Base-by-base conservation (phyloP, 1,140 invertebrate species). In the Eulimnadia texana region DNA sequence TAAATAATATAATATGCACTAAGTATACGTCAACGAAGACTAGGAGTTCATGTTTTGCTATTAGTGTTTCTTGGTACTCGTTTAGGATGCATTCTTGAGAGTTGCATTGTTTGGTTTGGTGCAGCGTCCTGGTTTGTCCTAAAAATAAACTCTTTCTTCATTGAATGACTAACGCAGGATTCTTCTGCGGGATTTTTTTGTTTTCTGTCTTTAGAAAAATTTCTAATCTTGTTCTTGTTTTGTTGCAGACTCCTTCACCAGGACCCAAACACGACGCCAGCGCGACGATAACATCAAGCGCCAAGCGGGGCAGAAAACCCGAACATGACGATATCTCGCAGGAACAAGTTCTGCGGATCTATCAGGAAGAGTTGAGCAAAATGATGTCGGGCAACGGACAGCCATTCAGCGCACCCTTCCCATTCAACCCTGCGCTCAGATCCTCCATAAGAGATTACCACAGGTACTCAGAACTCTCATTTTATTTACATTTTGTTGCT, bases 321-420 rank as follows among this genome's bases (percentile, higher is more conserved):
- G 86, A 90, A 73, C 91, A 93, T 71, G 91, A 94, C 71, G 90
- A 95, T 76, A 90, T 95, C 74, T 86, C 93, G 51, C 93, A 95
- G 74, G 95, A 98, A 70, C 95, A 98, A 75, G 91, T 99, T 66
- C 85, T 92, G 16, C 81, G 91, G 69, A 93, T 98, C 68, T 98
- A 98, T 71, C 91, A 98, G 67, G 93, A 97, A 71, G 92, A 97
- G 70, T 75, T 97, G 49, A 85, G 88, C 50, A 95, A 96, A 71
- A 80, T 98, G 19, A 91, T 93, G 82, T 86, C 86, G 28, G 22
- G 84, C 85, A 67, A 62, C 77, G 83, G 24, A 81, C 80, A 50
- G 82, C 79, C 75, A 42, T 61, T 61, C 51, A 61, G 33, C 33
- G 28, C 53, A 20, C 50, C 50, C 29, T 65, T 3, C 65, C 64